phyloP scores from a whole-genome alignment of 2,888 invertebrate species.

The Phortica magna region DNA sequence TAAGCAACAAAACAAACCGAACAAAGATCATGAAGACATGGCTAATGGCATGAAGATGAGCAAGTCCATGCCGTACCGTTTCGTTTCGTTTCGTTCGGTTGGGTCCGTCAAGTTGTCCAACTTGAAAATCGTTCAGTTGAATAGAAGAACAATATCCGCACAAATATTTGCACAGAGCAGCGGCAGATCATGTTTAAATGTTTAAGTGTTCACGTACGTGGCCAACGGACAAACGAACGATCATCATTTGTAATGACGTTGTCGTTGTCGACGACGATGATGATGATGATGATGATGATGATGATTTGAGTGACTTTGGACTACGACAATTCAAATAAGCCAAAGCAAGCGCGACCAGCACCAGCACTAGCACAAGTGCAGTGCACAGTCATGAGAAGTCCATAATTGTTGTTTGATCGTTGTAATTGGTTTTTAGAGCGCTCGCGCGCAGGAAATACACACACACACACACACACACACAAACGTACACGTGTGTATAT shows the following conservation, averaged over 20 bases:
- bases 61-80: background rate
- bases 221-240: too few species aligned
- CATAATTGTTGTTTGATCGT: conserved; percentile 73
- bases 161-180: conserved; percentile 72
- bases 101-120: background rate
- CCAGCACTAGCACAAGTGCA: background rate
- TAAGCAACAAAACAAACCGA: conserved; percentile 7
- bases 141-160: conserved; percentile 66
- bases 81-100: background rate
- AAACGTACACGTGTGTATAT: too few species aligned
- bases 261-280: conserved; percentile 16
- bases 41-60: conserved; percentile 26
- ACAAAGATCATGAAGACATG: background rate
- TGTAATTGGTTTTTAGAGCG: conserved; percentile 66
- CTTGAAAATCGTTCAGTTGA: conserved; percentile 37
- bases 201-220: conserved; percentile 40
- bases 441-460: conserved; percentile 64
- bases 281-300: background rate
- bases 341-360: background rate
- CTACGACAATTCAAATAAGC: conserved; percentile 36
- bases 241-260: background rate
- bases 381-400: conserved; percentile 34
- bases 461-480: background rate
- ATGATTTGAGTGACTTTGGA: conserved; percentile 11
- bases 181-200: conserved; percentile 67